Percentiles rank a stretch among this genome's conserved stretches.
Evolutionary conservation across 2,888 invertebrate genomes (phyloP).

Genomic region (Drosophila merina): DNA sequence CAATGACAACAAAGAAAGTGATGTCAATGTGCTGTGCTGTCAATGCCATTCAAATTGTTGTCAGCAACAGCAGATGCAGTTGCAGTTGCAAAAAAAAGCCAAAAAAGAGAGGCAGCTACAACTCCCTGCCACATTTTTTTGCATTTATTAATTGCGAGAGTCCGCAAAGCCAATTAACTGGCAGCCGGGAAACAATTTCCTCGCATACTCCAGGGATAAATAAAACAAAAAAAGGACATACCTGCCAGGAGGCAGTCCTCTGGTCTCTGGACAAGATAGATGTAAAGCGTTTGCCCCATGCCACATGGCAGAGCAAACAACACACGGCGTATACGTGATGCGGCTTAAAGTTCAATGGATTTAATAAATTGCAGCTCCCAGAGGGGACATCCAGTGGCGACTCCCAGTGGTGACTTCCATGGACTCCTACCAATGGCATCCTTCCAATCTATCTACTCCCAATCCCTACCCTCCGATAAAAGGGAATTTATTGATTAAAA

Average conservation of each 20-base stretch:
- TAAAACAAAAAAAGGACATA: background rate
- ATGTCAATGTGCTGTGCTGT: conserved; percentile 17
- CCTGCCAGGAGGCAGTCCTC: too few species aligned
- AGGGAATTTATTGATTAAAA: conserved; percentile 6
- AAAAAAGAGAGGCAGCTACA: background rate
- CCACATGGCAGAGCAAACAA: background rate
- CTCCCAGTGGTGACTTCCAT: too few species aligned
- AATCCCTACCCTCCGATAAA: background rate
- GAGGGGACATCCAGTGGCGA: too few species aligned
- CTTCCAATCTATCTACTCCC: too few species aligned
- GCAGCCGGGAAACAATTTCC: conserved; percentile 10
- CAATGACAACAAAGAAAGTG: conserved; percentile 37
- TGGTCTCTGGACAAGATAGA: conserved; percentile 11
- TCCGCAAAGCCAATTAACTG: conserved; percentile 33
- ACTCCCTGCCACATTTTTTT: conserved; percentile 1
- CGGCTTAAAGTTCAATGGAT: background rate
- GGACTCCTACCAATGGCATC: too few species aligned
- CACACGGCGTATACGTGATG: conserved; percentile 1
- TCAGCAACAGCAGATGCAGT: conserved; percentile 13
- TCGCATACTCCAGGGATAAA: conserved; percentile 14
- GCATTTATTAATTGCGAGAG: conserved; percentile 33
- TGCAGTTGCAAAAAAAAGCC: background rate
- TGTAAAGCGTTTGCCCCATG: conserved; percentile 13
- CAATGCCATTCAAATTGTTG: conserved; percentile 28
- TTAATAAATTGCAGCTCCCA: background rate